phyloP scores from a whole-genome alignment of 1,140 invertebrate genomes.

The Maniola jurtina region DNA sequence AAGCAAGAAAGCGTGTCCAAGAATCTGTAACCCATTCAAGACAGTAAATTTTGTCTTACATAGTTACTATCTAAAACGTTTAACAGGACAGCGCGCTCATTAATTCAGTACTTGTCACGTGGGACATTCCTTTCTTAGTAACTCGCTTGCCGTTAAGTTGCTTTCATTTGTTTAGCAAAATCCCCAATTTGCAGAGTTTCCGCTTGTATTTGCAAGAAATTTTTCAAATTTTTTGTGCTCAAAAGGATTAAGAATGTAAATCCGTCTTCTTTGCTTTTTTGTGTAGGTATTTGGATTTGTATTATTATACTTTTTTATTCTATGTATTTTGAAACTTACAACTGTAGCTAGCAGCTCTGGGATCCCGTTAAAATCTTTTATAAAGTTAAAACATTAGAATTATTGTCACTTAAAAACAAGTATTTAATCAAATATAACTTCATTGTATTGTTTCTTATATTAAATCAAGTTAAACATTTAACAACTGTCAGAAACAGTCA shows the following conservation, averaged over 20 bases:
- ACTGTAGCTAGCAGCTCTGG: too few relatives aligned
- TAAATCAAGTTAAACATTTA: not conserved
- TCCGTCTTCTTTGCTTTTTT: too few relatives aligned
- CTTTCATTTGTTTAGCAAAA: constrained; percentile 1
- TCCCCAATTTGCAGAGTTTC: constrained; percentile 1
- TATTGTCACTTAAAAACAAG: too few relatives aligned
- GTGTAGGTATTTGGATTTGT: too few relatives aligned
- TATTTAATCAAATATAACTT: not conserved
- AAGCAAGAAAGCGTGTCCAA: constrained; percentile 28
- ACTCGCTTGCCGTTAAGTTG: constrained; percentile 22
- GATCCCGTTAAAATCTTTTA: too few relatives aligned
- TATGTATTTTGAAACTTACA: too few relatives aligned
- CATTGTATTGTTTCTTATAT: not conserved
- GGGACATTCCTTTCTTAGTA: constrained; percentile 64
- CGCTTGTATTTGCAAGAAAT: not conserved
- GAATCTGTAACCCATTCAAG: constrained; percentile 42
- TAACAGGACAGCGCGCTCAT: constrained; percentile 46
- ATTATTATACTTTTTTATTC: too few relatives aligned
- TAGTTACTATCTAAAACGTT: too few relatives aligned
- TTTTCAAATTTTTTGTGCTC: not conserved
- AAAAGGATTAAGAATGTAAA: too few relatives aligned
- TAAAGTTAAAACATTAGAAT: too few relatives aligned
- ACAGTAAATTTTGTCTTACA: constrained; percentile 60
- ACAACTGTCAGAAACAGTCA: constrained; percentile 7
- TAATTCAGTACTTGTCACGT: constrained; percentile 61